A percentile compares a stretch with the other conserved stretches of the same genome.
Conservation (phyloP, 2,888 invertebrate species). For the Cryptocheilus praepositus region DNA sequence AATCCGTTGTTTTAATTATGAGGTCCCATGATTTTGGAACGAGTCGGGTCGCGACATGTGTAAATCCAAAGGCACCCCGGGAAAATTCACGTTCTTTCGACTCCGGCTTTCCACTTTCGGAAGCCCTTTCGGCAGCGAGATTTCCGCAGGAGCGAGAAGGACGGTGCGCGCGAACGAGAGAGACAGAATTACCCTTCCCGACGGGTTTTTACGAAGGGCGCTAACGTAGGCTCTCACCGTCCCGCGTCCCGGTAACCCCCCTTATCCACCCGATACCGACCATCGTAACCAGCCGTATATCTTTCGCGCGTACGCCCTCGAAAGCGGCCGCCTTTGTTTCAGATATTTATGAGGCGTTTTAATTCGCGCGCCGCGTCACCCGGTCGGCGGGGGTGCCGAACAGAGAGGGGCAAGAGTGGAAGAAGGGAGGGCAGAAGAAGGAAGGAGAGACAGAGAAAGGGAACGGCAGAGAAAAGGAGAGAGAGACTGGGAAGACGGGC, state of each 20-base stretch:
- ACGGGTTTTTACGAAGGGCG: slow-evolving; percentile 43
- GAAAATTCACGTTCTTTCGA: not conserved
- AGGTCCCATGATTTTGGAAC: too few relatives aligned
- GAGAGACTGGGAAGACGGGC: slow-evolving; percentile 28
- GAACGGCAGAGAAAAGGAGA: slow-evolving; percentile 52
- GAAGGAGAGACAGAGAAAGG: slow-evolving; percentile 45
- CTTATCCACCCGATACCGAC: slow-evolving; percentile 53
- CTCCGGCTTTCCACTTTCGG: not conserved
- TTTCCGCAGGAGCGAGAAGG: slow-evolving; percentile 2
- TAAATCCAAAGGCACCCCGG: not conserved
- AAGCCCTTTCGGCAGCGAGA: slow-evolving; percentile 1
- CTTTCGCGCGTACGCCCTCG: slow-evolving; percentile 72
- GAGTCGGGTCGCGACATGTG: too few relatives aligned
- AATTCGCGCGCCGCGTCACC: slow-evolving; percentile 73
- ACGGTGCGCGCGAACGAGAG: not conserved
- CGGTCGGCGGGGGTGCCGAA: slow-evolving; percentile 58
- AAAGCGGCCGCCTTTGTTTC: slow-evolving; percentile 74
- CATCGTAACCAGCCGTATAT: slow-evolving; percentile 71
- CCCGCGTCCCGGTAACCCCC: slow-evolving; percentile 23
- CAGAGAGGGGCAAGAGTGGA: slow-evolving; percentile 35
- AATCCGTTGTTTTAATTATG: too few relatives aligned
- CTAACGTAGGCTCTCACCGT: slow-evolving; percentile 20
- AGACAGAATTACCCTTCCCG: slow-evolving; percentile 6
- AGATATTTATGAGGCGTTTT: slow-evolving; percentile 75
- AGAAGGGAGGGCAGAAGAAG: slow-evolving; percentile 27